Conservation (phyloP, 2,888 invertebrate genomes). For the Luperina testacea region DNA sequence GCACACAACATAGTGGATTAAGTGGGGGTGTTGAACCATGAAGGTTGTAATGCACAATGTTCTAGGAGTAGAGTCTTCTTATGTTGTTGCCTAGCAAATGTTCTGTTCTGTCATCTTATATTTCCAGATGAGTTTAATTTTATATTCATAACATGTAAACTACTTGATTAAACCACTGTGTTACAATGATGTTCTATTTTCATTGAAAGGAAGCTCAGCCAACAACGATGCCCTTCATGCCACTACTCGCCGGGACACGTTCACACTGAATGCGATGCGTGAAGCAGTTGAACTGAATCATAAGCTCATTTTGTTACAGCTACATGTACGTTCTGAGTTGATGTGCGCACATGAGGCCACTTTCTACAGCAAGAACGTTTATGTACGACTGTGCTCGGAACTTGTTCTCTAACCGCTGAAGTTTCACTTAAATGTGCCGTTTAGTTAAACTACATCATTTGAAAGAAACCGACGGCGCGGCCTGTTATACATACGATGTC, state of each 20-base stretch:
- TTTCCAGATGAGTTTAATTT: too few species aligned
- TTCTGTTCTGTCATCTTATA: too few species aligned
- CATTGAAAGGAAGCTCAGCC: too few species aligned
- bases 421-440: slow-evolving; percentile 51
- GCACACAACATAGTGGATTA: too few species aligned
- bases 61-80: too few species aligned
- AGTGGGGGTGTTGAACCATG: too few species aligned
- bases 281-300: background rate
- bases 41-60: too few species aligned
- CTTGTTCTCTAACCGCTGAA: slow-evolving; percentile 36
- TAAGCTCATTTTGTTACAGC: background rate
- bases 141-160: too few species aligned
- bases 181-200: too few species aligned
- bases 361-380: slow-evolving; percentile 38
- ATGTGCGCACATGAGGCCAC: slow-evolving; percentile 3
- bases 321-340: background rate
- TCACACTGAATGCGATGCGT: background rate
- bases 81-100: too few species aligned
- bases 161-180: too few species aligned
- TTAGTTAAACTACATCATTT: slow-evolving; percentile 53
- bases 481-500: background rate
- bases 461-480: slow-evolving; percentile 18
- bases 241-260: background rate
- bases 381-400: slow-evolving; percentile 15
- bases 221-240: background rate